Evolutionary conservation across 2,888 invertebrate genomes (phyloP).

Genomic region (Cryptocephalus primarius): DNA sequence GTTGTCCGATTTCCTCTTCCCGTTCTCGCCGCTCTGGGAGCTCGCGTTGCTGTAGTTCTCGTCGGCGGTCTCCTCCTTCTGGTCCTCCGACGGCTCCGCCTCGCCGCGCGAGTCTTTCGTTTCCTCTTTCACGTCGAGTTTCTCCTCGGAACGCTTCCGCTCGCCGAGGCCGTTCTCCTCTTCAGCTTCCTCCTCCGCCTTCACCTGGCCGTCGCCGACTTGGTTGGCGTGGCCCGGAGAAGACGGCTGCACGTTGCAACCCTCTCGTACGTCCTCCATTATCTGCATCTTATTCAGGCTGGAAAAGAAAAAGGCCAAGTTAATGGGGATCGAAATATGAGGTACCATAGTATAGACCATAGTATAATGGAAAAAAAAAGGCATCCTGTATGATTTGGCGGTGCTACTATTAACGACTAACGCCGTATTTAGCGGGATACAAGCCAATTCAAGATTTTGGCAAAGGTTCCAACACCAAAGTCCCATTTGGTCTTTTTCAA

Average conservation of each 20-base stretch:
- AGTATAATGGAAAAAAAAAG: too few relatives aligned
- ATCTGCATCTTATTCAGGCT: slow-evolving; percentile 51
- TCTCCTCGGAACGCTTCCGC: slow-evolving; percentile 2
- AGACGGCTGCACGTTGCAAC: slow-evolving; percentile 33
- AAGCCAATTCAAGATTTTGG: too few relatives aligned
- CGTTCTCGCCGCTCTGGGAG: slow-evolving; percentile 12
- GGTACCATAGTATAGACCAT: too few relatives aligned
- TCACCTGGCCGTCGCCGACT: slow-evolving; percentile 18
- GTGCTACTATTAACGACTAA: too few relatives aligned
- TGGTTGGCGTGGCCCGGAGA: slow-evolving; percentile 37
- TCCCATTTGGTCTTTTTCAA: too few relatives aligned
- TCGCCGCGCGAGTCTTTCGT: slow-evolving; percentile 8
- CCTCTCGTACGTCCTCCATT: slow-evolving; percentile 44
- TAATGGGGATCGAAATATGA: neutral
- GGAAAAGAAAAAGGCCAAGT: slow-evolving; percentile 25
- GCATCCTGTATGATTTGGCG: too few relatives aligned
- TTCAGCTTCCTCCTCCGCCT: slow-evolving; percentile 8
- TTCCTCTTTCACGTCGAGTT: slow-evolving; percentile 2
- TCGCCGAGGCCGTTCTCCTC: slow-evolving; percentile 15
- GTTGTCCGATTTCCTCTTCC: slow-evolving; percentile 17
- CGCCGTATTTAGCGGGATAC: too few relatives aligned
- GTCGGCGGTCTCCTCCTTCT: slow-evolving; percentile 8
- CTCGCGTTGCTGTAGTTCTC: slow-evolving; percentile 16
- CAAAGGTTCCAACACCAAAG: too few relatives aligned
- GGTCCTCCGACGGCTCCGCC: slow-evolving; percentile 7